Conservation (phyloP, 1,140 invertebrate species). For the Dermatophagoides farinae region DNA sequence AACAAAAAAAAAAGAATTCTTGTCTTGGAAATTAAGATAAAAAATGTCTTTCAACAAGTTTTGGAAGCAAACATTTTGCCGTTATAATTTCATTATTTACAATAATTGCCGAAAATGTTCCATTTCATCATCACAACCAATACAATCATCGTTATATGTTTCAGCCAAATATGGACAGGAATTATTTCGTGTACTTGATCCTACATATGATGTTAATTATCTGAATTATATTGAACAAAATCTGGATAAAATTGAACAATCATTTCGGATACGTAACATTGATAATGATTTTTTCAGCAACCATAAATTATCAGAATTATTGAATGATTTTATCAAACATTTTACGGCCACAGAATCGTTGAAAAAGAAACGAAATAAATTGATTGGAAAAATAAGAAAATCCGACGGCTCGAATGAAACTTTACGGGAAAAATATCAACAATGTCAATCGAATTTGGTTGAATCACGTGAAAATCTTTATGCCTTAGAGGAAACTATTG, state of each 20-base stretch:
- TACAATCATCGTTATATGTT: constrained; percentile 5
- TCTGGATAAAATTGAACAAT: neutral
- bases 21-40: neutral
- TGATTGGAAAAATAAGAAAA: neutral
- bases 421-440: neutral
- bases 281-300: neutral
- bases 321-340: neutral
- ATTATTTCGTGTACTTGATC: neutral
- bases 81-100: neutral
- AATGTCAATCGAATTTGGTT: neutral
- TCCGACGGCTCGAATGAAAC: neutral
- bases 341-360: neutral
- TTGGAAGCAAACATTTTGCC: neutral
- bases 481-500: constrained; percentile 2
- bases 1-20: too few relatives aligned
- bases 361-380: constrained; percentile 3
- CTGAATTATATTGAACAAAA: neutral
- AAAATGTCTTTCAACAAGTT: neutral
- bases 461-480: neutral
- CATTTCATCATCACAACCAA: neutral
- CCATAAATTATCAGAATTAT: neutral
- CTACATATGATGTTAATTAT: neutral
- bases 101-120: neutral
- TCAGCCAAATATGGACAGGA: neutral
- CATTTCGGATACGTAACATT: neutral